Evolutionary conservation across 2,113 vertebrate species (phyloP).

Genomic region (Stigmatopora nigra): DNA sequence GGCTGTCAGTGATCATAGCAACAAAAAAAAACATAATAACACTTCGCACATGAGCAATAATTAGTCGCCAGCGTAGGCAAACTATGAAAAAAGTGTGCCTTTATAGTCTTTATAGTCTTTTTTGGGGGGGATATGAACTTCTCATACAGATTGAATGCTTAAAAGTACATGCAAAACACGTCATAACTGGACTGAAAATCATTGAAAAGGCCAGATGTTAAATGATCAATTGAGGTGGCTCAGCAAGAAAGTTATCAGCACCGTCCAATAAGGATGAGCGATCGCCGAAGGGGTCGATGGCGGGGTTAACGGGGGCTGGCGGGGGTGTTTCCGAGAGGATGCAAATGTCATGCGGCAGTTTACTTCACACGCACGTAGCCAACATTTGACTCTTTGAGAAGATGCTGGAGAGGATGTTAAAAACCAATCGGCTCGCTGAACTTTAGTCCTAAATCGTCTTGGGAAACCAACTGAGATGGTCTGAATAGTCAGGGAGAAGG

Average conservation of each 20-base stretch:
- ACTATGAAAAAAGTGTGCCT: too few species aligned
- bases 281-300: background rate
- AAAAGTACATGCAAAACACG: background rate
- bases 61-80: too few species aligned
- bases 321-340: background rate
- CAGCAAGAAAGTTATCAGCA: background rate
- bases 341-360: conserved; percentile 1
- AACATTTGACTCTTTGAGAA: conserved; percentile 1
- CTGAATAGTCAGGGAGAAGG: background rate
- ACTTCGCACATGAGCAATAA: too few species aligned
- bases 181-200: background rate
- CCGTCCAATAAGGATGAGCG: background rate
- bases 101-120: background rate
- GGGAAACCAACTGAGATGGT: background rate
- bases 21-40: too few species aligned
- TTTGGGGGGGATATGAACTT: background rate
- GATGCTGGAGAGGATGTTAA: background rate
- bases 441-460: conserved; percentile 4
- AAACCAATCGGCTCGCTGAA: background rate
- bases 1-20: too few species aligned
- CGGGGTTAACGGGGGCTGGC: background rate
- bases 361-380: background rate
- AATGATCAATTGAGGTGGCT: conserved; percentile 4
- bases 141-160: background rate
- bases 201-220: background rate